Conservation (phyloP, 2,888 invertebrate genomes). For the Bembecia ichneumoniformis region DNA sequence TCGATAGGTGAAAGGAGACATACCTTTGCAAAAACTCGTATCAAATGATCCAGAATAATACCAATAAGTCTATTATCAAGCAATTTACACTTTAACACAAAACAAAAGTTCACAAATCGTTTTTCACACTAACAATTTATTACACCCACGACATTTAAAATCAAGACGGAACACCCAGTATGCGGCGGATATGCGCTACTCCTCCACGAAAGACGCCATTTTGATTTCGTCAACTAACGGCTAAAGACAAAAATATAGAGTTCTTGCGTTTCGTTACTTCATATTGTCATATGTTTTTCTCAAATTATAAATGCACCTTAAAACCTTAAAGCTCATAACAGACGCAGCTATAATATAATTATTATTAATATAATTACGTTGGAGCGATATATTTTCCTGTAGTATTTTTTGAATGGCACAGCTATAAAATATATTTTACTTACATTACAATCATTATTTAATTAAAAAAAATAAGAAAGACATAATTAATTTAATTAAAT, state of each 20-base stretch:
- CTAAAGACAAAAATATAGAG: constrained; percentile 42
- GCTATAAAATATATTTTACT: too few relatives aligned
- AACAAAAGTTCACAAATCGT: constrained; percentile 47
- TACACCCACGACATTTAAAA: constrained; percentile 38
- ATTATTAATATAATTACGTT: too few relatives aligned
- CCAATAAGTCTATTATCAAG: constrained; percentile 23
- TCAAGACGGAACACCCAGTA: constrained; percentile 29
- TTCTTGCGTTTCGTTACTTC: constrained; percentile 18
- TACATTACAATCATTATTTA: too few relatives aligned
- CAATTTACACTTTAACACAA: constrained; percentile 38
- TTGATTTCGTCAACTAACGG: constrained; percentile 70
- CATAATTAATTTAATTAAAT: too few relatives aligned
- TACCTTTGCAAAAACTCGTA: constrained; percentile 49
- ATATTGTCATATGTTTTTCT: too few relatives aligned
- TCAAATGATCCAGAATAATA: constrained; percentile 26
- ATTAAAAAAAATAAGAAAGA: too few relatives aligned
- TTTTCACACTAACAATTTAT: constrained; percentile 41
- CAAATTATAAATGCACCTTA: too few relatives aligned
- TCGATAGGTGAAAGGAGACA: constrained; percentile 66
- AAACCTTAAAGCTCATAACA: too few relatives aligned
- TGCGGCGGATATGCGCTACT: constrained; percentile 63
- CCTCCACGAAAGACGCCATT: constrained; percentile 67
- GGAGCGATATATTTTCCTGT: too few relatives aligned
- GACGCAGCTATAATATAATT: too few relatives aligned
- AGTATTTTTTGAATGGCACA: too few relatives aligned